Evolutionary conservation across 1,140 invertebrate species (phyloP), one percentile per base, ranked within the genome.

Genomic region (Panagrolaimus sp.): DNA sequence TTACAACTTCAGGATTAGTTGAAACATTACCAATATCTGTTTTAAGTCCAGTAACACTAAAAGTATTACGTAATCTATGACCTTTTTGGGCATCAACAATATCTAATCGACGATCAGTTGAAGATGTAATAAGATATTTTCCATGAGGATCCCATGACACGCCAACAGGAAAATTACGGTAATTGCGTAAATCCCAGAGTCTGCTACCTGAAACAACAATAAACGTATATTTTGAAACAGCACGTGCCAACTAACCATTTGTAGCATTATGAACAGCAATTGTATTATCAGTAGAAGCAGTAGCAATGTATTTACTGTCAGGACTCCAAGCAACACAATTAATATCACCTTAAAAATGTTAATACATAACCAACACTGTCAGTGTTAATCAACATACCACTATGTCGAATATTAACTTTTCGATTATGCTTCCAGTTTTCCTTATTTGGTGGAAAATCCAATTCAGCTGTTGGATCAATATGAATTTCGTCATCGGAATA

Each of bases 91-190:
- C 76, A 64, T 78, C 71, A 31, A 77, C 27, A 51, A 77, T 67
- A 46, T 77, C 76, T 11, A 78, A 66, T 45, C 71, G 44, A 1
- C 74, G 65, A 63, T 78, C 75, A 5, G 76, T 76, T n/a, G 76
- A 78, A 20, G 77, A 16, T 4, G 76, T 66, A 5, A 78, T 66
- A n/a, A 77, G 9, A 46, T 76, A 77, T 42, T 77, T 72, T 16
- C 77, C 77, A 25, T 66, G 61, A 11, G 75, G 76, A 67, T 77
- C 75, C 75, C 75, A 77, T 11, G 53, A 23, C 23, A 77, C 43
- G 9, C 75, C 75, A 51, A 66, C 70, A 4, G 67, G 45, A 68
- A 72, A 76, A 13, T 66, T 69, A 16, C 74, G 74, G 43, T 67
- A 72, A 45, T 63, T 61, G n/a, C 75, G 72, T 1, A 70, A n/a